Conservation (phyloP, 1,140 invertebrate genomes). For the Atopsyche davidsoni region DNA sequence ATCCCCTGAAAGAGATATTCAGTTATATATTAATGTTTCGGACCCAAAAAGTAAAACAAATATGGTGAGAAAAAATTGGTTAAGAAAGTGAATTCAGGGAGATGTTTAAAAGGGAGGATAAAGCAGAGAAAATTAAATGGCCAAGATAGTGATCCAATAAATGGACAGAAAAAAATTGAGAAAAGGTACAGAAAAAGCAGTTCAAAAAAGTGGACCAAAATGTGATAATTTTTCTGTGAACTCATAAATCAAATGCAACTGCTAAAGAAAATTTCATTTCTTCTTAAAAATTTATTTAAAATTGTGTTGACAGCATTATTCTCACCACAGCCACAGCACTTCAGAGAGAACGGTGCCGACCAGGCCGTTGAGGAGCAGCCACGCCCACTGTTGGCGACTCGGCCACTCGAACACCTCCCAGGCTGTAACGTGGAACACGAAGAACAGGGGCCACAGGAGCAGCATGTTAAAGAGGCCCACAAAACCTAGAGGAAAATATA, state of each 20-base stretch:
- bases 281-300: not conserved
- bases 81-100: too few species aligned
- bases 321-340: conserved; percentile 81
- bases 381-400: conserved; percentile 67
- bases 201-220: conserved; percentile 12
- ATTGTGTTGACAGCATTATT: too few species aligned
- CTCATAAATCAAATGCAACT: conserved; percentile 4
- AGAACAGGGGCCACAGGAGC: conserved; percentile 80
- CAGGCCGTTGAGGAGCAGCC: conserved; percentile 77
- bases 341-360: conserved; percentile 82
- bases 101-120: too few species aligned
- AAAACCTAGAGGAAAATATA: conserved; percentile 64
- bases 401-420: conserved; percentile 79
- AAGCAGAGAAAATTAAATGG: too few species aligned
- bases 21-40: too few species aligned
- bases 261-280: not conserved
- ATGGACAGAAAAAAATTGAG: too few species aligned
- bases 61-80: too few species aligned
- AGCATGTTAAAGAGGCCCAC: conserved; percentile 79
- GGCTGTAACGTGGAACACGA: conserved; percentile 71
- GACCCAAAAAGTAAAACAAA: too few species aligned
- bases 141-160: too few species aligned
- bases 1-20: conserved; percentile 71
- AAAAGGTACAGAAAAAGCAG: too few species aligned
- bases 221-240: too few species aligned